Conservation (phyloP, 2,888 invertebrate species). For the Melieria omissa region DNA sequence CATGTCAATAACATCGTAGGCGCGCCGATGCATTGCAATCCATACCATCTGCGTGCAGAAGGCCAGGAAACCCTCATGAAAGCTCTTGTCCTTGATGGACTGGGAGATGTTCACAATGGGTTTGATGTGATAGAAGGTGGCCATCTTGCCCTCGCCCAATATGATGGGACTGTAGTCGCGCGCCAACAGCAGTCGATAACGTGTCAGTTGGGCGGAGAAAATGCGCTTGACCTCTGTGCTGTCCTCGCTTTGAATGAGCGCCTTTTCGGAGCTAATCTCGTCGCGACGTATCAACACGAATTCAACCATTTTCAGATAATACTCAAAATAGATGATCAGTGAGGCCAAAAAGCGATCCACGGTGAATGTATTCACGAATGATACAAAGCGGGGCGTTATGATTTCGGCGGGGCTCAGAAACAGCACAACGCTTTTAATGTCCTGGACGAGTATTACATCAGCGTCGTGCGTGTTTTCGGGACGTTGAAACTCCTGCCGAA, state of each 20-base stretch:
- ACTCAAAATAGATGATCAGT: slow-evolving; percentile 63
- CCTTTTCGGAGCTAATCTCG: slow-evolving; percentile 54
- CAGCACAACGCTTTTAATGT: slow-evolving; percentile 61
- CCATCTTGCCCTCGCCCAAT: slow-evolving; percentile 57
- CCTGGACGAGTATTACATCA: slow-evolving; percentile 58
- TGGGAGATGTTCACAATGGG: slow-evolving; percentile 56
- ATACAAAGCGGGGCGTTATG: slow-evolving; percentile 53
- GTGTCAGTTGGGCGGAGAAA: slow-evolving; percentile 57
- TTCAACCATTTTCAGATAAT: slow-evolving; percentile 63
- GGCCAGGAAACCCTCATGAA: slow-evolving; percentile 61
- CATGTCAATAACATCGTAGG: slow-evolving; percentile 58
- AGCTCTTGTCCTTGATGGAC: slow-evolving; percentile 52
- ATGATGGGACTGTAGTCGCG: slow-evolving; percentile 62
- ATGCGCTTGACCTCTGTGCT: slow-evolving; percentile 57
- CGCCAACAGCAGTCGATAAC: slow-evolving; percentile 62
- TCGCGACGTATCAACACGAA: slow-evolving; percentile 61
- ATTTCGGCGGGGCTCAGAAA: slow-evolving; percentile 59
- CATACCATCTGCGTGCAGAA: slow-evolving; percentile 60
- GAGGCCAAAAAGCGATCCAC: slow-evolving; percentile 59
- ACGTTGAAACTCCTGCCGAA: slow-evolving; percentile 56
- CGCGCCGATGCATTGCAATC: slow-evolving; percentile 61
- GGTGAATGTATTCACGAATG: slow-evolving; percentile 58
- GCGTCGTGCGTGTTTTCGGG: slow-evolving; percentile 50
- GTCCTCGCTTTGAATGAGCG: slow-evolving; percentile 58
- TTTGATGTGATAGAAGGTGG: slow-evolving; percentile 57